Evolutionary conservation across 2,113 vertebrate species (phyloP), one percentile per base, ranked within the genome.

Genomic region (Dicentrarchus labrax): DNA sequence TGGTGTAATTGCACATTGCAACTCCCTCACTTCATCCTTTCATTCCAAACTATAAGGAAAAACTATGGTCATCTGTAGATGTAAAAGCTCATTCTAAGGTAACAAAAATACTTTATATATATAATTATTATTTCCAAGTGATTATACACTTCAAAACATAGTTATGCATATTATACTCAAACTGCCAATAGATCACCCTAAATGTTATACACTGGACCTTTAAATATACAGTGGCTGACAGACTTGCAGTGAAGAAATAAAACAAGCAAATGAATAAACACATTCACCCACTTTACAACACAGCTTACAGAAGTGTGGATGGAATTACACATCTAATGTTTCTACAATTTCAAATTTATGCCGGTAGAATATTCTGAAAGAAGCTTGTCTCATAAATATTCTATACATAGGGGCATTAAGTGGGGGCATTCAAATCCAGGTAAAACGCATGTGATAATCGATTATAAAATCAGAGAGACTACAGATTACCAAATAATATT

Each of bases 251-350:
- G 24, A 2, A 10, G 3, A 16, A 61, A 38, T 5, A 62, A 11
- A 21, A 62, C 50, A 62, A n/a, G 45, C 57, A 72, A 72, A n/a
- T 21, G 30, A 30, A 30, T 30, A 15, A 60, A 61, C 59, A 57
- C 10, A 38, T 12, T 60, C 6, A 59, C 13, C 24, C 22, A 30
- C 36, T 59, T 59, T 59, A 38, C 59, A 60, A 38, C 59, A 38
- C 24, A 30, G 30, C 30, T 30, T 30, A 30, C 30, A 30, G 30
- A 30, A 30, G 30, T 30, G 30, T 30, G 53, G 41, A 9, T 45
- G 13, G 13, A 15, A 45, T 17, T 24, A 57, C 1, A 21, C 54
- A 22, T 50, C 2, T 30, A 13, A 51, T 19, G 10, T 17, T 59
- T 39, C 43, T 21, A 11, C 8, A 41, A 19, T 24, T 68, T n/a